Conservation (phyloP, 2,113 vertebrate genomes). For the Anhinga rufa region DNA sequence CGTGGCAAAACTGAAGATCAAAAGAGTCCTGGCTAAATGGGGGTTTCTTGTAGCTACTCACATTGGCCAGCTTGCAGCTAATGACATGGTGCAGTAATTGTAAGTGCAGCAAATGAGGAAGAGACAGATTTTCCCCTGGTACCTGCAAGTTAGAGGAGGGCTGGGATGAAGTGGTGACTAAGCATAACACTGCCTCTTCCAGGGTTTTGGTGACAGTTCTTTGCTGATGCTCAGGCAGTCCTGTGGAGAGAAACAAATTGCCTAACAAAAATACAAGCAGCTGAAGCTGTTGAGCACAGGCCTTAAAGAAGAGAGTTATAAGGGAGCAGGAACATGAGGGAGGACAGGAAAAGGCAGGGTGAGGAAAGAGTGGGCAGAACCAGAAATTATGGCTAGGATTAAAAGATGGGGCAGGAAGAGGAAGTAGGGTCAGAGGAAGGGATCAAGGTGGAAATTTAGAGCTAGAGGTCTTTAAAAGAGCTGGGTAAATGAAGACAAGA, state of each 20-base stretch:
- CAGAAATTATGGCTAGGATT: neutral
- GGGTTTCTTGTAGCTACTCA: neutral
- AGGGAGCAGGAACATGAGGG: neutral
- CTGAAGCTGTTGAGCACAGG: neutral
- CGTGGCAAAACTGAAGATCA: neutral
- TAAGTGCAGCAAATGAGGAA: neutral
- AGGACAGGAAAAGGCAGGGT: neutral
- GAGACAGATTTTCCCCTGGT: neutral
- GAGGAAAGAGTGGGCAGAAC: neutral
- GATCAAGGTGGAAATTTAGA: neutral
- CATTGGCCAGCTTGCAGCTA: neutral
- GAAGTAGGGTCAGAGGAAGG: neutral
- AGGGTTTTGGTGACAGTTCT: neutral
- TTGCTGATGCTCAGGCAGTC: neutral
- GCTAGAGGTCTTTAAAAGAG: neutral
- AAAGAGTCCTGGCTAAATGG: neutral
- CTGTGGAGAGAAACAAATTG: conserved; percentile 7
- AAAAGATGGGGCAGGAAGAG: neutral
- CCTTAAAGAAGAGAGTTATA: neutral
- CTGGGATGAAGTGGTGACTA: neutral
- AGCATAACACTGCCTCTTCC: neutral
- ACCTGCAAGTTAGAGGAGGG: neutral
- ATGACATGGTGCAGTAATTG: neutral
- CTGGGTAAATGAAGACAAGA: neutral
- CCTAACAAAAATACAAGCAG: neutral